Percentiles rank a stretch among this genome's conserved stretches.
These are phyloP conservation scores for Epinotia demarniana DNA, from an alignment of 2,888 invertebrate genomes.

Conservation along the genomic window DNA sequence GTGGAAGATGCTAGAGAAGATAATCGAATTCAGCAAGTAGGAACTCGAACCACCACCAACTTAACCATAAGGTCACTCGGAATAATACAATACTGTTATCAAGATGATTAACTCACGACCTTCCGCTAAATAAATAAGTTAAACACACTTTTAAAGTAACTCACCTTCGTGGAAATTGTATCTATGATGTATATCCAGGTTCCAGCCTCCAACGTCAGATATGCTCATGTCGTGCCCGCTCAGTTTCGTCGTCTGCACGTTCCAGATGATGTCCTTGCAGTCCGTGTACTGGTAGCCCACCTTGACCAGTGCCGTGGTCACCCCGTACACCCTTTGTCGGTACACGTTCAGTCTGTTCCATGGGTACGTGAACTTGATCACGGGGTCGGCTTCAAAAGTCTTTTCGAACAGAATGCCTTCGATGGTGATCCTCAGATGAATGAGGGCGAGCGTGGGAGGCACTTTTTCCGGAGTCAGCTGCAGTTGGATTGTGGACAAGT, in stretches of 20 bases:
- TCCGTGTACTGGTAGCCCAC: conserved; percentile 98
- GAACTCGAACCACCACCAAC: too few species aligned
- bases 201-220: conserved; percentile 99
- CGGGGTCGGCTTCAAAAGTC: conserved; percentile 97
- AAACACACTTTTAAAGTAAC: background rate
- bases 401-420: conserved; percentile 97
- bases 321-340: conserved; percentile 97
- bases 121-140: too few species aligned
- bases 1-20: too few species aligned
- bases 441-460: conserved; percentile 91
- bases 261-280: conserved; percentile 97
- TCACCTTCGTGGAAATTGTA: conserved; percentile 98
- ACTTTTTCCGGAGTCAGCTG: conserved; percentile 95
- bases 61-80: too few species aligned
- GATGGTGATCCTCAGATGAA: conserved; percentile 96
- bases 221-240: conserved; percentile 99
- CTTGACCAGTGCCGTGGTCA: conserved; percentile 96
- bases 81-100: too few species aligned
- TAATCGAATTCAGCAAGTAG: too few species aligned
- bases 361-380: conserved; percentile 98
- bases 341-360: conserved; percentile 99
- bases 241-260: conserved; percentile 96
- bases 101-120: too few species aligned
- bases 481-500: conserved; percentile 95
- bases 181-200: conserved; percentile 98